Conservation (phyloP, 2,797 vertebrate genomes). For the Acrossocheilus wenchowensis region DNA sequence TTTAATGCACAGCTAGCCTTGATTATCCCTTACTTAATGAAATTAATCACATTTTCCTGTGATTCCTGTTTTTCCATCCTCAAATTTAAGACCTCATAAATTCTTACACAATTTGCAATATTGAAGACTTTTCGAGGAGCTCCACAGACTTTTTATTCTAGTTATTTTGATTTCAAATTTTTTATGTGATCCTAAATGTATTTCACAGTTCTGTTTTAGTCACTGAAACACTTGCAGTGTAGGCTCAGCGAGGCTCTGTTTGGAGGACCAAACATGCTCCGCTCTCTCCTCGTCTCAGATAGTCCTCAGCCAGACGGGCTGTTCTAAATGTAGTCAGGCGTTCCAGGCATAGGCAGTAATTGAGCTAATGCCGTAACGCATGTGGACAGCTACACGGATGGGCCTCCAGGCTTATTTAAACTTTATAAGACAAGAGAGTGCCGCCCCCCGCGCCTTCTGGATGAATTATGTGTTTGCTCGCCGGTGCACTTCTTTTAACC, state of each 20-base stretch:
- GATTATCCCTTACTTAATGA: neutral
- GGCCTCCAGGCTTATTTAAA: conserved; percentile 80
- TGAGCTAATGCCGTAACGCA: conserved; percentile 82
- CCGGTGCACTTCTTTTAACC: conserved; percentile 89
- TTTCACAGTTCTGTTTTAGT: neutral
- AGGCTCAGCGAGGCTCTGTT: neutral
- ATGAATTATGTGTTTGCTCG: conserved; percentile 80
- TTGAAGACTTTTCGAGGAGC: neutral
- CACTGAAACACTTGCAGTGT: neutral
- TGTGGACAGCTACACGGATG: conserved; percentile 77
- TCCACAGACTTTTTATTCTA: neutral
- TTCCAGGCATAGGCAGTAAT: conserved; percentile 69
- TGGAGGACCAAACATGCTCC: neutral
- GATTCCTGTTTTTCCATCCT: neutral
- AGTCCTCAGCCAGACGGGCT: conserved; percentile 41
- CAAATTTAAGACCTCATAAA: neutral
- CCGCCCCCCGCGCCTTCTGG: conserved; percentile 55
- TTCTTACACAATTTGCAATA: neutral
- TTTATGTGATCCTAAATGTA: neutral
- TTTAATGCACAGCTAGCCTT: neutral
- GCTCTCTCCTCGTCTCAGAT: conserved; percentile 38
- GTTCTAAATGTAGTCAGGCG: conserved; percentile 9
- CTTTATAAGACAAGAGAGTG: conserved; percentile 83
- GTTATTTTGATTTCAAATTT: neutral
- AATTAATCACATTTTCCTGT: neutral